Conservation (phyloP, 2,888 invertebrate genomes). For the Dermolepida albohirtum region DNA sequence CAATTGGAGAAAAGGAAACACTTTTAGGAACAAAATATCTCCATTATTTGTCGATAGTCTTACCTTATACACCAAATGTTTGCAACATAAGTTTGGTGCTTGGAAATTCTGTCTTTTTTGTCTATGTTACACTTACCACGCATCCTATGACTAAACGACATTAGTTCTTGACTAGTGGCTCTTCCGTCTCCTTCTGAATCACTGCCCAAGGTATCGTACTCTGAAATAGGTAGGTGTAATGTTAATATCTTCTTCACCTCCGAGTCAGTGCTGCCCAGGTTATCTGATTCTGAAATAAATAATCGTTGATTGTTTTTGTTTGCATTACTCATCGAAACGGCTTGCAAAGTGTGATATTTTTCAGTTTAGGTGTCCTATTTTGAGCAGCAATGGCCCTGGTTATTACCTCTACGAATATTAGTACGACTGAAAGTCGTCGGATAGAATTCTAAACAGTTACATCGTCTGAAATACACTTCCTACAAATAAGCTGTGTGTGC, state of each 20-base stretch:
- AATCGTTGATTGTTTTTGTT: slow-evolving; percentile 14
- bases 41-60: no score
- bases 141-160: slow-evolving; percentile 68
- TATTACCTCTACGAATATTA: slow-evolving; percentile 5
- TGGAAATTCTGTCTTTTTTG: neutral
- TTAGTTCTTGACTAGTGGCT: slow-evolving; percentile 71
- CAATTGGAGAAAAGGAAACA: no score
- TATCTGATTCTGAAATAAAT: slow-evolving; percentile 84
- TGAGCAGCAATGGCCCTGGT: slow-evolving; percentile 58
- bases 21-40: no score
- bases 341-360: neutral
- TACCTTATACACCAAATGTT: no score
- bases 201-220: slow-evolving; percentile 87
- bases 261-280: slow-evolving; percentile 94
- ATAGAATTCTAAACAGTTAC: no score
- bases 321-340: neutral
- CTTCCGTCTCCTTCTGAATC: slow-evolving; percentile 83
- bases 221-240: slow-evolving; percentile 93
- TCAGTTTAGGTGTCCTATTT: slow-evolving; percentile 8
- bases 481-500: no score
- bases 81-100: neutral
- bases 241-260: slow-evolving; percentile 94
- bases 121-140: slow-evolving; percentile 59
- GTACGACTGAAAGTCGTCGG: neutral
- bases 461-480: no score